Conservation (phyloP, 2,888 invertebrate genomes). For the Melinopterus prodromus region DNA sequence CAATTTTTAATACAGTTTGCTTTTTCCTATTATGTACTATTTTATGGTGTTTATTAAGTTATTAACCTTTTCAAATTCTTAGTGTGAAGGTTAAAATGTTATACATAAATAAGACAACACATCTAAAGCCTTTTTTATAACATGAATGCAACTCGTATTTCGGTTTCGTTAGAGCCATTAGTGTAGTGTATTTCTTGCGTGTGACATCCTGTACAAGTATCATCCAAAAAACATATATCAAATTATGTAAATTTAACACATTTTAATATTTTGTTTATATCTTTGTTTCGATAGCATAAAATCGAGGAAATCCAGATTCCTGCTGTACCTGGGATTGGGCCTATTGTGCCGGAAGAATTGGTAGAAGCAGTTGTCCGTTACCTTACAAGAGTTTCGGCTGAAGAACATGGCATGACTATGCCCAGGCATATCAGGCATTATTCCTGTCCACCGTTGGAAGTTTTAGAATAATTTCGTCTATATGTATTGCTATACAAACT, state of each 20-base stretch:
- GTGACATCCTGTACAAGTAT: no score
- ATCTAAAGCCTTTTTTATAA: no score
- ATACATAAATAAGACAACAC: no score
- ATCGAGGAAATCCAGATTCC: constrained; percentile 54
- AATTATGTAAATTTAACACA: not conserved
- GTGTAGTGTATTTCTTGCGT: no score
- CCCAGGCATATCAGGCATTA: constrained; percentile 76
- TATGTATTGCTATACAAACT: constrained; percentile 5
- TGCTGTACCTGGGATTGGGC: constrained; percentile 70
- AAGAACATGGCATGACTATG: constrained; percentile 73
- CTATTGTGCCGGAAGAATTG: constrained; percentile 62
- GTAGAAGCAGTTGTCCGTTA: constrained; percentile 65
- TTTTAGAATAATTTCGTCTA: constrained; percentile 42
- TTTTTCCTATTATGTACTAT: no score
- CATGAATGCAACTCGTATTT: no score
- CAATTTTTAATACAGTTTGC: no score
- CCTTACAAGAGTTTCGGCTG: constrained; percentile 62
- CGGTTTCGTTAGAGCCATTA: no score
- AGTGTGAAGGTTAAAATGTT: no score
- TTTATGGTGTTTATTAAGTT: no score
- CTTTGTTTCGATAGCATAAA: constrained; percentile 38
- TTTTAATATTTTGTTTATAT: constrained; percentile 24
- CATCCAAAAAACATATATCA: no score
- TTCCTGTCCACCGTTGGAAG: constrained; percentile 73
- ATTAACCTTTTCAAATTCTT: no score